These are phyloP conservation scores for Drosophila lacteicornis DNA, from an alignment of 1,140 invertebrate species.

Conservation along the genomic window DNA sequence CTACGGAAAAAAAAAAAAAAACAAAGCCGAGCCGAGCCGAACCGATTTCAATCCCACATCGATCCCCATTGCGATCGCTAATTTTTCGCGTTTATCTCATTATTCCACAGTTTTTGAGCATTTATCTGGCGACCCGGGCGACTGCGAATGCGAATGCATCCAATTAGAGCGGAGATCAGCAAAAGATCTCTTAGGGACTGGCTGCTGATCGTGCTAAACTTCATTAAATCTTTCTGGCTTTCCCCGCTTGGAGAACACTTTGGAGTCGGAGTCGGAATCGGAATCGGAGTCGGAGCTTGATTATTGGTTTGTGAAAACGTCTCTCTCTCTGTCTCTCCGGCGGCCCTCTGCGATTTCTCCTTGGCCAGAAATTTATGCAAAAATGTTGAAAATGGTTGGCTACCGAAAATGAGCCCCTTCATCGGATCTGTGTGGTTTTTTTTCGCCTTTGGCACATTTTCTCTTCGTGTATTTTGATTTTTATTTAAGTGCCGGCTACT, in stretches of 20 bases:
- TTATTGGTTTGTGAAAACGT: conserved; percentile 80
- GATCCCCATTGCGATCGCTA: conserved; percentile 71
- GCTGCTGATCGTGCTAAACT: conserved; percentile 78
- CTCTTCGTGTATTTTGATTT: conserved; percentile 41
- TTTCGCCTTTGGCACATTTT: conserved; percentile 34
- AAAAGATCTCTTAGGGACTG: conserved; percentile 52
- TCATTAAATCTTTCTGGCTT: conserved; percentile 76
- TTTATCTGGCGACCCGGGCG: conserved; percentile 69
- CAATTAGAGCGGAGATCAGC: conserved; percentile 69
- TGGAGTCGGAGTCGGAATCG: conserved; percentile 2
- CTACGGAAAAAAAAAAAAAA: conserved; percentile 7
- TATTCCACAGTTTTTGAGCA: conserved; percentile 83
- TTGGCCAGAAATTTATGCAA: conserved; percentile 71
- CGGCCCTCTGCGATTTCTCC: conserved; percentile 17
- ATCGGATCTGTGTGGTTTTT: conserved; percentile 1
- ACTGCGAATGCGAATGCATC: conserved; percentile 54
- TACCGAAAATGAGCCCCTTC: conserved; percentile 66
- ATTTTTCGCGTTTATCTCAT: conserved; percentile 84
- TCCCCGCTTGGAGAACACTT: conserved; percentile 1
- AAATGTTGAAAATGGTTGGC: conserved; percentile 80
- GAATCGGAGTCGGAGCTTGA: conserved; percentile 37
- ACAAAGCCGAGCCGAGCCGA: conserved; percentile 3
- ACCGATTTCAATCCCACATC: conserved; percentile 40
- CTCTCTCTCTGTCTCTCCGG: neutral
- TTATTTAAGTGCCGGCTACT: conserved; percentile 66